Evolutionary conservation across 2,797 vertebrate species (phyloP).

Genomic region (Cygnus olor): DNA sequence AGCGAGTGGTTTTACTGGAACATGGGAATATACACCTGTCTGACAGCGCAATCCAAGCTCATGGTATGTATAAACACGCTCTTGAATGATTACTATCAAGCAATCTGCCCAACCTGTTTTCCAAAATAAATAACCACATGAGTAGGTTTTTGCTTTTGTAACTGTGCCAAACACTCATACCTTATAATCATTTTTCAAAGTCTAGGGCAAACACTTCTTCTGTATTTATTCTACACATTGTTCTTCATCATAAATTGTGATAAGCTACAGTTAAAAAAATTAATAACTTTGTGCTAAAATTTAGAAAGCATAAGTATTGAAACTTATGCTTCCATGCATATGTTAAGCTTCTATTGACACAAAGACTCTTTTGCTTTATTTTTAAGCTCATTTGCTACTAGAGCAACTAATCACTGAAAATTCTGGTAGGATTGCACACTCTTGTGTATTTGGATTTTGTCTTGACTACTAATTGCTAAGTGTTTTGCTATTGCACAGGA

Average conservation of each 20-base stretch:
- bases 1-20: neutral
- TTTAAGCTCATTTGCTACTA: conserved; percentile 11
- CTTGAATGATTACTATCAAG: neutral
- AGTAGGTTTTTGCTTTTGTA: neutral
- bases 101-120: neutral
- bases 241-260: neutral
- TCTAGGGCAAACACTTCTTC: neutral
- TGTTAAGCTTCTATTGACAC: neutral
- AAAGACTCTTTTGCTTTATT: neutral
- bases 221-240: neutral
- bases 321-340: neutral
- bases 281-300: neutral
- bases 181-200: neutral
- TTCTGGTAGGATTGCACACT: neutral
- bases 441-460: neutral
- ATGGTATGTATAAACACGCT: neutral
- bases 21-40: neutral
- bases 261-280: neutral
- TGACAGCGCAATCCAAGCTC: neutral
- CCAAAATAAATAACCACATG: neutral
- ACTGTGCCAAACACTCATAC: neutral
- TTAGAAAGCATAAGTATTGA: neutral
- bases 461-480: neutral
- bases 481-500: neutral
- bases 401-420: neutral